Conservation (phyloP, 1,140 invertebrate genomes). For the Papilio dardanus region DNA sequence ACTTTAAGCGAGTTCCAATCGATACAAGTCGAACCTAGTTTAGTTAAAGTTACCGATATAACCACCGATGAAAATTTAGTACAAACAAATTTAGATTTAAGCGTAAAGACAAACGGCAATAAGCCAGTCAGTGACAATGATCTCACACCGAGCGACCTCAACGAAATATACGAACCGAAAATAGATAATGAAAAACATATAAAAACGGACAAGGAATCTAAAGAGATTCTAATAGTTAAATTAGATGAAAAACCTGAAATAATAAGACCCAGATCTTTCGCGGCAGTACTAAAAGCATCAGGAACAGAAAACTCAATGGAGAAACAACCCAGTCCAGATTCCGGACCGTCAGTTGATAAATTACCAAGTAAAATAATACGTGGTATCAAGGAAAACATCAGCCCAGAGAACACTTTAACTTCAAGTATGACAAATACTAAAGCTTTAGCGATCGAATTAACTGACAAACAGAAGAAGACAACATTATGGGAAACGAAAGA, state of each 20-base stretch:
- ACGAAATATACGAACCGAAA: constrained; percentile 42
- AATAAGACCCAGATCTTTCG: constrained; percentile 64
- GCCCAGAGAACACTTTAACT: constrained; percentile 78
- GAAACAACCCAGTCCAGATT: constrained; percentile 70
- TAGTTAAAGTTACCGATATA: constrained; percentile 66
- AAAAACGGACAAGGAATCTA: constrained; percentile 45
- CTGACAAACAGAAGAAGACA: constrained; percentile 58
- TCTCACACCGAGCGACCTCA: constrained; percentile 65
- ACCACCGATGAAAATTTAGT: constrained; percentile 79
- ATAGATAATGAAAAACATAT: constrained; percentile 41
- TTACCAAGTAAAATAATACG: constrained; percentile 75
- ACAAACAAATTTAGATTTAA: constrained; percentile 81
- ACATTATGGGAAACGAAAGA: constrained; percentile 51
- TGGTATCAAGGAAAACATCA: constrained; percentile 80
- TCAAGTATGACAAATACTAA: constrained; percentile 73
- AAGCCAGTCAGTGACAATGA: constrained; percentile 63
- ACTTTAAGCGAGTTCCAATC: constrained; percentile 75
- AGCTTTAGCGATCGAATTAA: constrained; percentile 66
- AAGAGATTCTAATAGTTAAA: constrained; percentile 46
- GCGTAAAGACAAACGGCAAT: constrained; percentile 57
- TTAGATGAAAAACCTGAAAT: constrained; percentile 45
- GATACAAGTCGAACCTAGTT: constrained; percentile 37
- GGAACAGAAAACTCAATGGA: constrained; percentile 69
- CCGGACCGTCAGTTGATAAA: constrained; percentile 72
- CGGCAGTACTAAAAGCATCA: constrained; percentile 69